Base-by-base conservation (phyloP, 2,113 vertebrate genomes). In the Rhagologus leucostigma region DNA sequence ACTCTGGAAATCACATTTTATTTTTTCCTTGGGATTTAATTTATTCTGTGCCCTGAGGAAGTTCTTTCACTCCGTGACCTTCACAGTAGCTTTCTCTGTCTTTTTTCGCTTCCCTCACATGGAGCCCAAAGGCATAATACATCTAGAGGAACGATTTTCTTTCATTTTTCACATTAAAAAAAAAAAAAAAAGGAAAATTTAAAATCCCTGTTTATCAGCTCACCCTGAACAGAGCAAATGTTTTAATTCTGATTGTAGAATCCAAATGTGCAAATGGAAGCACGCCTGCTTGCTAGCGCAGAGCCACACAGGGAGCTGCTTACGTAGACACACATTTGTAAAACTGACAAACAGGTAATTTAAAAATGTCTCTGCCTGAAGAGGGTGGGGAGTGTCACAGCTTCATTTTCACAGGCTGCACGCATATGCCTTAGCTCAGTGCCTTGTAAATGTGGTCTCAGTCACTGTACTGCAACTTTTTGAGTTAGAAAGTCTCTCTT, bases 1-100 rank as follows among this genome's bases (percentile, higher is more conserved):
- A 98, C 98, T 99, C 98, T 99, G 98, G 98, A 99, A 99, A 99
- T 99, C 99, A 98, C 99, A 99, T 99, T 99, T 99, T 99, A 98
- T 98, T 98, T 98, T 97, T 98, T 98, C 98, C 98, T 98, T 97
- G 98, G 98, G 98, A 99, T 99, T 99, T 99, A 99, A 99, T 99
- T 99, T 99, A 99, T 99, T 99, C 99, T 98, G 98, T 99, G 99
- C 99, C 99, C 99, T 44, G 98, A 99, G 99, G 99, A 99, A 99
- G 99, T 99, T 99, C 98, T 99, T 98, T 99, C 98, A 99, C 99
- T 99, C 98, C 95, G 97, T 99, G 99, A 99, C 99, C 99, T 99
- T 99, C 99, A 99, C 98, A 99, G 98, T 98, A 97, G 98, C 97
- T 98, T 98, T 98, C 98, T 98, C 97, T 98, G 98, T 98, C 98